phyloP scores from a whole-genome alignment of 2,113 vertebrate species.

The Clarias batrachus region DNA sequence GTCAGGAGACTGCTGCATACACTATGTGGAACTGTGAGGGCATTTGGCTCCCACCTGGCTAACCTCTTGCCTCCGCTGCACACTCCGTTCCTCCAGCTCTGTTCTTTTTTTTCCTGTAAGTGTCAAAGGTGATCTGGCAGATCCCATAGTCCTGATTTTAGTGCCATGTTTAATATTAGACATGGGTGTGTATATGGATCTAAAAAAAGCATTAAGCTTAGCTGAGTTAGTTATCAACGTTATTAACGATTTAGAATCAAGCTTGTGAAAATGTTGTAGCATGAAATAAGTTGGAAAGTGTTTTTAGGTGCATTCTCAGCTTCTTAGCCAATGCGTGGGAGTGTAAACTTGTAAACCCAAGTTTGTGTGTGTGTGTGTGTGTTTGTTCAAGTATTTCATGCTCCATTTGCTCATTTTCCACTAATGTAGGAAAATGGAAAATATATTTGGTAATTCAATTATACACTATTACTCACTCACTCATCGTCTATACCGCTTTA shows the following conservation, averaged over 20 bases:
- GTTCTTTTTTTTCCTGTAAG: not conserved
- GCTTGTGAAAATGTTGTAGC: not conserved
- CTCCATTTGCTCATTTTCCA: not conserved
- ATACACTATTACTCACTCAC: no score
- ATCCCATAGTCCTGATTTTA: not conserved
- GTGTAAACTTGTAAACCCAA: not conserved
- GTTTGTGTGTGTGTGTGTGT: not conserved
- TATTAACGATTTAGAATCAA: not conserved
- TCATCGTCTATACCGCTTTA: no score
- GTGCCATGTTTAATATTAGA: not conserved
- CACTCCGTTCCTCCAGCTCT: not conserved
- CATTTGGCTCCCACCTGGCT: not conserved
- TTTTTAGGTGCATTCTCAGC: not conserved
- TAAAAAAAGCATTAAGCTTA: not conserved
- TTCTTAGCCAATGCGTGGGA: not conserved
- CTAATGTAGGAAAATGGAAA: no score
- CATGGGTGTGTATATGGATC: not conserved
- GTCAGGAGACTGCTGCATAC: not conserved
- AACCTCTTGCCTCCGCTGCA: not conserved
- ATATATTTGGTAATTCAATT: no score
- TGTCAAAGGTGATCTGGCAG: not conserved
- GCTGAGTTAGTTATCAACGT: not conserved
- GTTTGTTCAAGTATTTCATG: not conserved
- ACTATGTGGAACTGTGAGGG: not conserved
- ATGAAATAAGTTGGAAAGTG: not conserved